Evolutionary conservation across 2,797 vertebrate genomes (phyloP).

Genomic region (Coregonus suidteri): DNA sequence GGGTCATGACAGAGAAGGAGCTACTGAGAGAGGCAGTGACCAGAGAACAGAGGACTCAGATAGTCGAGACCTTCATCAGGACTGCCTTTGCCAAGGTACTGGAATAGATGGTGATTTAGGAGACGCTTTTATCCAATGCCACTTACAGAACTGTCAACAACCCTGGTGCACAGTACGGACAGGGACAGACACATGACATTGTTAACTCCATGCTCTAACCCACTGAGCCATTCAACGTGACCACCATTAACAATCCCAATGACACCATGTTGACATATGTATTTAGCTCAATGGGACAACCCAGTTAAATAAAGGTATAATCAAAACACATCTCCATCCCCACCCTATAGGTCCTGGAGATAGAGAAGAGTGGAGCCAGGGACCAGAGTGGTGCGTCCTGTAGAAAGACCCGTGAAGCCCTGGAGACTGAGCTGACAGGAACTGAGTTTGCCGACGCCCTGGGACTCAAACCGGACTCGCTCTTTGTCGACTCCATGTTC

Average conservation of each 20-base stretch:
- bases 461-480: conserved; percentile 86
- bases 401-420: conserved; percentile 81
- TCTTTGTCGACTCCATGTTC: conserved; percentile 97
- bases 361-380: conserved; percentile 81
- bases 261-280: too few relatives aligned
- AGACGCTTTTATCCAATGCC: too few relatives aligned
- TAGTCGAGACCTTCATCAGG: conserved; percentile 93
- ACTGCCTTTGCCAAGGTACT: conserved; percentile 91
- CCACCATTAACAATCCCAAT: too few relatives aligned
- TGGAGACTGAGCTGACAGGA: conserved; percentile 88
- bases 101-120: background rate
- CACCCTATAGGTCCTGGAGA: conserved; percentile 84
- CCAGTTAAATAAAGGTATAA: too few relatives aligned
- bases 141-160: too few relatives aligned
- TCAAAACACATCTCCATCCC: too few relatives aligned
- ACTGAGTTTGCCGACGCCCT: conserved; percentile 89
- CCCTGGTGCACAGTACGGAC: too few relatives aligned
- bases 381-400: conserved; percentile 75
- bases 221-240: too few relatives aligned
- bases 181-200: too few relatives aligned
- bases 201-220: too few relatives aligned
- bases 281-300: too few relatives aligned
- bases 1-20: conserved; percentile 77
- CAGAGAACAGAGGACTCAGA: conserved; percentile 84
- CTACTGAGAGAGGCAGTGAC: conserved; percentile 86